These are phyloP conservation scores for Pyrocoelia pectoralis DNA, from an alignment of 2,888 invertebrate species.

Conservation along the genomic window DNA sequence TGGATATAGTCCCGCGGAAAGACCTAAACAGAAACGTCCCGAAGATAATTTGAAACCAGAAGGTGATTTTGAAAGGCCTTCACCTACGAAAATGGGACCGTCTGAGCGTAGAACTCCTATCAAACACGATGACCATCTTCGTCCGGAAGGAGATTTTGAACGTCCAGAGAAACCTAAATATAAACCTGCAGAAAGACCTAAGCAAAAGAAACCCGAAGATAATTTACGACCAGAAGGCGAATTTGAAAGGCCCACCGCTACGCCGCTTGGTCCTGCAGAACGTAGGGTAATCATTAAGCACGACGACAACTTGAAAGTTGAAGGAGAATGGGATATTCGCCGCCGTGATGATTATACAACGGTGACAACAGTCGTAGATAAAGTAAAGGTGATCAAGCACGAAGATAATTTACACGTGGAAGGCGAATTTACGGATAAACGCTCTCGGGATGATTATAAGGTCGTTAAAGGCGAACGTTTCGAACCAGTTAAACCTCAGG, in stretches of 20 bases:
- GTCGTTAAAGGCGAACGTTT: constrained; percentile 68
- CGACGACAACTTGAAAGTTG: constrained; percentile 63
- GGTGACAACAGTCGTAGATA: constrained; percentile 56
- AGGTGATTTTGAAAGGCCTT: constrained; percentile 64
- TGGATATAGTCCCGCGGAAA: constrained; percentile 57
- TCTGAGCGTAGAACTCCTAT: constrained; percentile 59
- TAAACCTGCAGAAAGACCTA: constrained; percentile 64
- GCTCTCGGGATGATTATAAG: constrained; percentile 64
- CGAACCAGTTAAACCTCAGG: constrained; percentile 60
- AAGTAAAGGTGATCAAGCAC: constrained; percentile 65
- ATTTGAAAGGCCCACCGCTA: constrained; percentile 58
- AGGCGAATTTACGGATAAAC: constrained; percentile 64
- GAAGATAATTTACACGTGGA: constrained; percentile 66
- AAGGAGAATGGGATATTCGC: constrained; percentile 60
- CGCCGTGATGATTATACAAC: constrained; percentile 62
- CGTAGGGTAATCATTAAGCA: constrained; percentile 65
- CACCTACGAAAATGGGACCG: constrained; percentile 56
- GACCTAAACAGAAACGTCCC: constrained; percentile 60
- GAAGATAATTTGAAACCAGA: constrained; percentile 67
- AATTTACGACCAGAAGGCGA: constrained; percentile 65
- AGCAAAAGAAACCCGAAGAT: constrained; percentile 61
- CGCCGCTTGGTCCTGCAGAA: constrained; percentile 63
- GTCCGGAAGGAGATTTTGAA: constrained; percentile 67
- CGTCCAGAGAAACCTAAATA: constrained; percentile 56
- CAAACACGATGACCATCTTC: constrained; percentile 62